These are phyloP conservation scores for Nannobrachium achirus DNA, from an alignment of 2,113 vertebrate species.

Conservation along the genomic window DNA sequence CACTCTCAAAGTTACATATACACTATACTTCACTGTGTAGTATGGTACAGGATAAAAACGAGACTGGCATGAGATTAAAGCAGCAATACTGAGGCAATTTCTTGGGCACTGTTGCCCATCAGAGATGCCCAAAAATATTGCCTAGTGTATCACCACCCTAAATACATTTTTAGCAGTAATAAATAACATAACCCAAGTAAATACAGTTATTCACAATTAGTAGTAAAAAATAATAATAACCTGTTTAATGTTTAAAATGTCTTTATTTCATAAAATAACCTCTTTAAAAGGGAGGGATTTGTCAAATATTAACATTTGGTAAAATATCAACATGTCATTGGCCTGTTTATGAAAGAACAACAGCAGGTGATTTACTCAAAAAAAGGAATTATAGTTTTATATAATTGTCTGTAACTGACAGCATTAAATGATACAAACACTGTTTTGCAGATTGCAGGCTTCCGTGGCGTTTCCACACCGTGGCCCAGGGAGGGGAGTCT, in stretches of 20 bases:
- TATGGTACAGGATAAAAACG: not conserved
- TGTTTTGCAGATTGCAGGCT: not conserved
- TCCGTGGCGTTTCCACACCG: too few species aligned
- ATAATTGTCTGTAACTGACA: not conserved
- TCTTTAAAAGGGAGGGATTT: not conserved
- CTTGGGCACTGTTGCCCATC: constrained; percentile 43
- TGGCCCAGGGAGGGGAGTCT: too few species aligned
- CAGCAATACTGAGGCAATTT: constrained; percentile 53
- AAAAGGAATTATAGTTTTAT: not conserved
- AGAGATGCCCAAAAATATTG: constrained; percentile 42
- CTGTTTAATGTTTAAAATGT: not conserved
- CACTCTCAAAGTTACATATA: too few species aligned
- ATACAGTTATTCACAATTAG: too few species aligned
- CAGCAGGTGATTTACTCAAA: constrained; percentile 2
- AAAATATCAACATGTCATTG: constrained; percentile 7
- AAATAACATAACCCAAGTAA: too few species aligned
- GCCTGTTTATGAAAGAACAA: constrained; percentile 41
- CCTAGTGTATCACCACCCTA: constrained; percentile 46
- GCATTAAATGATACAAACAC: constrained; percentile 1
- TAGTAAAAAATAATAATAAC: too few species aligned
- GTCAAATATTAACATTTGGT: not conserved
- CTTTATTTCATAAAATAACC: not conserved
- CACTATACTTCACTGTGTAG: too few species aligned
- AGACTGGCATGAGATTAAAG: constrained; percentile 16
- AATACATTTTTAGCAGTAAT: not conserved